Conservation (phyloP, 2,797 vertebrate species). For the Rhyacichthys aspro region DNA sequence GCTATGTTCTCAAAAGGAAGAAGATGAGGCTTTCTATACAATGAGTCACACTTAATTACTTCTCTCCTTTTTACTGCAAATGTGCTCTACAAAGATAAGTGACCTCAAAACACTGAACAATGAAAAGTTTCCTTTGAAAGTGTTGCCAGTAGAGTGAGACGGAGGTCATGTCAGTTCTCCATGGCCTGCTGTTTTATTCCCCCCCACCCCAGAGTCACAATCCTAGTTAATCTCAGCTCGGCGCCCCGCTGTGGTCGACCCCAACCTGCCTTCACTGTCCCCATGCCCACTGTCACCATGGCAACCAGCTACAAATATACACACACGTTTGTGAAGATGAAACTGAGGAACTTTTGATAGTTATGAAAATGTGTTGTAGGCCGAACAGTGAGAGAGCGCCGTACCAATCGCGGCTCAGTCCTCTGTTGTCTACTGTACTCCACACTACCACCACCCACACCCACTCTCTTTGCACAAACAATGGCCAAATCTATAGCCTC, state of each 20-base stretch:
- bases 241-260: slow-evolving; percentile 64
- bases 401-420: slow-evolving; percentile 59
- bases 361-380: slow-evolving; percentile 29
- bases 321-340: background rate
- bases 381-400: slow-evolving; percentile 60
- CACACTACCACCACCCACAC: slow-evolving; percentile 20
- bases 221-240: slow-evolving; percentile 75
- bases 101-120: slow-evolving; percentile 35
- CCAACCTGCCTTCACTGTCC: slow-evolving; percentile 64
- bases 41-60: too few species aligned
- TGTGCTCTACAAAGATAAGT: slow-evolving; percentile 29
- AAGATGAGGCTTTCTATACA: too few species aligned
- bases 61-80: too few species aligned
- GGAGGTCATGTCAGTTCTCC: slow-evolving; percentile 56
- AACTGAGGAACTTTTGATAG: slow-evolving; percentile 19
- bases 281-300: slow-evolving; percentile 61
- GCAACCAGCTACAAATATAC: slow-evolving; percentile 55
- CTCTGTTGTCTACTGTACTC: slow-evolving; percentile 71
- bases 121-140: slow-evolving; percentile 46
- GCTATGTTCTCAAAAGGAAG: too few species aligned
- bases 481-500: slow-evolving; percentile 72
- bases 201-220: slow-evolving; percentile 55
- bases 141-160: slow-evolving; percentile 21
- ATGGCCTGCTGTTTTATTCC: slow-evolving; percentile 70
- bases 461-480: slow-evolving; percentile 56